Conservation (phyloP, 1,140 invertebrate genomes). For the Coelopa frigida region DNA sequence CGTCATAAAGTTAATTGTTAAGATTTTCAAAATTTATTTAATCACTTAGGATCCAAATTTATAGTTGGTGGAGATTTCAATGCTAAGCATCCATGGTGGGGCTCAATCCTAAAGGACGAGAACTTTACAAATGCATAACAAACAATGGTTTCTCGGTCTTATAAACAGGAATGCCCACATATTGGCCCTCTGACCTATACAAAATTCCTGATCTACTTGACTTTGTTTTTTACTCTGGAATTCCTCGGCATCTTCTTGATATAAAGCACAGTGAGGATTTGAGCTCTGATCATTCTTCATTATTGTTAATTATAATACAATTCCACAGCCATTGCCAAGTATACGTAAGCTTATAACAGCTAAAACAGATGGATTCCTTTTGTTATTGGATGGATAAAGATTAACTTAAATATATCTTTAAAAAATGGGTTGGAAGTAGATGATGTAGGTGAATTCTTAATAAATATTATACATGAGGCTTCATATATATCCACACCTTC, state of each 20-base stretch:
- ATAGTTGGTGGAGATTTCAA: constrained; percentile 42
- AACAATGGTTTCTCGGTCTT: constrained; percentile 5
- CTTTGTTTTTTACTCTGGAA: too few species aligned
- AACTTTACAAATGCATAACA: constrained; percentile 3
- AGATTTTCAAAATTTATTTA: constrained; percentile 30
- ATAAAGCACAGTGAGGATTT: constrained; percentile 2
- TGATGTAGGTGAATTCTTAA: constrained; percentile 1
- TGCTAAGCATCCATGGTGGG: constrained; percentile 6
- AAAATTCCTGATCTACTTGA: constrained; percentile 5
- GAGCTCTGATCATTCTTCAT: constrained; percentile 8
- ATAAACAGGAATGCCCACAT: constrained; percentile 1
- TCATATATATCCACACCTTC: neutral
- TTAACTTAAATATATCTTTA: neutral
- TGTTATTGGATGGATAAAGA: neutral
- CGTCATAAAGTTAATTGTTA: constrained; percentile 6
- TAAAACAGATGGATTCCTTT: too few species aligned
- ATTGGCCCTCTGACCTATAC: constrained; percentile 3
- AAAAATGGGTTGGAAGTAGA: neutral
- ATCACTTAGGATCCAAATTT: constrained; percentile 31
- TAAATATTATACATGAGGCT: constrained; percentile 8
- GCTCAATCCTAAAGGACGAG: constrained; percentile 8
- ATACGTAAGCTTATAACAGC: too few species aligned
- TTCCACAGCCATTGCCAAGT: neutral
- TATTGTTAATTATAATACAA: constrained; percentile 5
- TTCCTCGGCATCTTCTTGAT: too few species aligned